phyloP scores from a whole-genome alignment of 2,113 vertebrate genomes.

The Alligator mississippiensis region DNA sequence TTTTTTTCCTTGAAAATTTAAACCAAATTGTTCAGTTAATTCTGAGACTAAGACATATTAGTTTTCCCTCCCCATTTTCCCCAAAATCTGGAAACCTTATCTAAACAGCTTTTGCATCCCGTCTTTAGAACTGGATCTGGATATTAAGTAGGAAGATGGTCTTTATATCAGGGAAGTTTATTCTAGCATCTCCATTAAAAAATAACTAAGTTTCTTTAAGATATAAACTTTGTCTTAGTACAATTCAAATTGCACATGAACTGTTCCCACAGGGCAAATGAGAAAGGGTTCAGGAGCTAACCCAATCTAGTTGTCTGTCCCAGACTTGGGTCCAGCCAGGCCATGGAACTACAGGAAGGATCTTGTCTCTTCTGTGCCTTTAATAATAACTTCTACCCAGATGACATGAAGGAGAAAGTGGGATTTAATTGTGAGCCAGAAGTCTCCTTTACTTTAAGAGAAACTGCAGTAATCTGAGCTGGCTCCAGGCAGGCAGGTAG shows the following conservation, averaged over 20 bases:
- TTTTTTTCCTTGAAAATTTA: neutral
- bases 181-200: neutral
- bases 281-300: too few species aligned
- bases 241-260: neutral
- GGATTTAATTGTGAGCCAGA: too few species aligned
- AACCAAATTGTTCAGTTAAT: neutral
- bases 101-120: neutral
- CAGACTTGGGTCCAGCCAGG: too few species aligned
- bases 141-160: accelerated
- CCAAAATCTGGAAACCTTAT: neutral
- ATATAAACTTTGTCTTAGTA: neutral
- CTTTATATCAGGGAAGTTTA: neutral
- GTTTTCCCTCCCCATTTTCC: neutral
- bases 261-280: too few species aligned
- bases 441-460: too few species aligned
- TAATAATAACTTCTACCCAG: too few species aligned
- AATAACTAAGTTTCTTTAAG: neutral
- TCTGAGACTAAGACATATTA: neutral
- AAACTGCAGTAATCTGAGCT: too few species aligned
- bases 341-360: too few species aligned
- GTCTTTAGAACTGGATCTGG: neutral
- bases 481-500: too few species aligned
- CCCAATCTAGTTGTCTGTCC: too few species aligned
- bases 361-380: too few species aligned
- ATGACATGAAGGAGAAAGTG: too few species aligned